Conservation (phyloP, 2,797 vertebrate species). For the Gallinago stenura region DNA sequence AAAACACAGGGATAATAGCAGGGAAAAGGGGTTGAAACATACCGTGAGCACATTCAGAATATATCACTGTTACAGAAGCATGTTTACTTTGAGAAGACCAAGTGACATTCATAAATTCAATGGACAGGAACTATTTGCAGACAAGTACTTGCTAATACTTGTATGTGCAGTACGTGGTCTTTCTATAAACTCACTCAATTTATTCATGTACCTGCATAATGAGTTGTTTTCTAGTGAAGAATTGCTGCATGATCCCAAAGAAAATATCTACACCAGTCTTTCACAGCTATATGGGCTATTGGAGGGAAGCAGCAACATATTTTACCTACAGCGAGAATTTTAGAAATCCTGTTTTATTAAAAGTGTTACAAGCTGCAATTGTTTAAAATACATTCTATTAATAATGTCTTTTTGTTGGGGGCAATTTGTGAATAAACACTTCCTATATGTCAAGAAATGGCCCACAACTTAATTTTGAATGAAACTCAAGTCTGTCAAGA, state of each 20-base stretch:
- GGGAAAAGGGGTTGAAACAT: background rate
- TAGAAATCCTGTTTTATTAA: constrained; percentile 69
- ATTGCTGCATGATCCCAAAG: constrained; percentile 35
- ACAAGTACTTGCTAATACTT: constrained; percentile 43
- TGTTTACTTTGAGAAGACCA: constrained; percentile 48
- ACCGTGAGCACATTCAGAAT: constrained; percentile 44
- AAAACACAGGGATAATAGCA: background rate
- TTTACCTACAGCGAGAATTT: constrained; percentile 55
- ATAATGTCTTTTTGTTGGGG: background rate
- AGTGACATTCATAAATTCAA: constrained; percentile 34
- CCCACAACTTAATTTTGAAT: background rate
- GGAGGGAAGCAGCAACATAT: constrained; percentile 52
- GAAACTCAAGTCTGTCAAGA: constrained; percentile 15
- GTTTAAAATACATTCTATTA: constrained; percentile 25
- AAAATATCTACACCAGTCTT: constrained; percentile 25
- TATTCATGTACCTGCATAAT: background rate
- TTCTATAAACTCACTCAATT: background rate
- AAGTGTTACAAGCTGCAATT: constrained; percentile 62
- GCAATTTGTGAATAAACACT: constrained; percentile 25
- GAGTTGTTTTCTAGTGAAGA: constrained; percentile 2
- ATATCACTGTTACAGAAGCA: constrained; percentile 46
- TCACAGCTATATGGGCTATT: background rate
- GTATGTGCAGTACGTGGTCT: constrained; percentile 39
- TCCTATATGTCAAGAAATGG: constrained; percentile 17
- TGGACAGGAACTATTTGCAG: constrained; percentile 53